Evolutionary conservation across 2,113 vertebrate species (phyloP).

Genomic region (Phrynocephalus versicolor): DNA sequence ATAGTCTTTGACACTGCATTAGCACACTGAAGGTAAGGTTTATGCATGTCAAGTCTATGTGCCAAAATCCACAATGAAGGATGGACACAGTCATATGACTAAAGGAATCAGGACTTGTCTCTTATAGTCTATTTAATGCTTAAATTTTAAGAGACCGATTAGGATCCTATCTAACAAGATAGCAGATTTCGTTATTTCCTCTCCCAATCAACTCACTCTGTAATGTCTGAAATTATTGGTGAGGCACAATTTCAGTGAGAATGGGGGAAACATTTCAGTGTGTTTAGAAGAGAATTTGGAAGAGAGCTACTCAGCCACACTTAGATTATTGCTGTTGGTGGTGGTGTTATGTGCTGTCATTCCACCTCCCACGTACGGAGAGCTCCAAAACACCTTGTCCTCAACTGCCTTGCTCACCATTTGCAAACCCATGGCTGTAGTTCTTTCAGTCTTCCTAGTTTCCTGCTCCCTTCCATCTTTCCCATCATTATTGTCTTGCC

Average conservation of each 20-base stretch:
- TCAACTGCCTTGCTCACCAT: no score
- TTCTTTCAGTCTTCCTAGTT: no score
- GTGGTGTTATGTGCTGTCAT: not conserved
- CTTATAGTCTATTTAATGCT: not conserved
- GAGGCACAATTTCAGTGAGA: not conserved
- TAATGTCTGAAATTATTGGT: not conserved
- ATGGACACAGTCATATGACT: not conserved
- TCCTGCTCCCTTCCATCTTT: no score
- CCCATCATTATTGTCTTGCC: no score
- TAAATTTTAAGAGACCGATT: not conserved
- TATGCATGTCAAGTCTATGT: accelerated
- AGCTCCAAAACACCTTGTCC: no score
- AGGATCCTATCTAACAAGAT: not conserved
- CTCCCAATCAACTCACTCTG: not conserved
- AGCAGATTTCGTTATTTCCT: not conserved
- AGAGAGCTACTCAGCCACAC: not conserved
- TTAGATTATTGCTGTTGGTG: not conserved
- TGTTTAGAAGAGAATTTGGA: not conserved
- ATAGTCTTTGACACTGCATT: not conserved
- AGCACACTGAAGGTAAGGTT: not conserved
- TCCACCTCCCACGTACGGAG: no score
- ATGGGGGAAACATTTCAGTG: not conserved
- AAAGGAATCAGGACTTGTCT: not conserved
- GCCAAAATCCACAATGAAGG: not conserved
- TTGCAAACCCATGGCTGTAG: no score